Evolutionary conservation across 2,797 vertebrate genomes (phyloP).

Genomic region (Balearica regulorum): DNA sequence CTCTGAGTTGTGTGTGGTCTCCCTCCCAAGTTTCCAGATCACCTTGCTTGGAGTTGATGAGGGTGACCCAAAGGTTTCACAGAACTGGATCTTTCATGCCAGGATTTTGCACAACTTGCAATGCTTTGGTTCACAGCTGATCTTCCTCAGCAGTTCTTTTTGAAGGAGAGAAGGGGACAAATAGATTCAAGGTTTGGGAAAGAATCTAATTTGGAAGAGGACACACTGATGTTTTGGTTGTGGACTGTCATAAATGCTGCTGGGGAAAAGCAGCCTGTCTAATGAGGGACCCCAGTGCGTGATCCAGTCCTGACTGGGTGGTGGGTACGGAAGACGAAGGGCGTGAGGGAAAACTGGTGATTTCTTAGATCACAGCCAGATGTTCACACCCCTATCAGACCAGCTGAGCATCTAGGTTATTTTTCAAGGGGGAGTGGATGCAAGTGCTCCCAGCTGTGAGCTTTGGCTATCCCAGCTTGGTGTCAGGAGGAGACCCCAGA

Average conservation of each 20-base stretch:
- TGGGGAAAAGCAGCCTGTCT: background rate
- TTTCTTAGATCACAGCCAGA: too few relatives aligned
- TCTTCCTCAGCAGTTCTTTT: background rate
- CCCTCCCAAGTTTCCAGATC: background rate
- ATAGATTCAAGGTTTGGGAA: background rate
- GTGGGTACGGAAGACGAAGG: background rate
- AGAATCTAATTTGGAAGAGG: background rate
- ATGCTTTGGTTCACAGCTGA: background rate
- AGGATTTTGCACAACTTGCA: background rate
- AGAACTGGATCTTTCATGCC: background rate
- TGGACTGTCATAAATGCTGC: background rate
- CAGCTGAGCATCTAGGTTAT: background rate
- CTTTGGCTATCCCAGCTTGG: background rate
- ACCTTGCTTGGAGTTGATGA: background rate
- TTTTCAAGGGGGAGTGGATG: background rate
- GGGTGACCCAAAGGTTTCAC: background rate
- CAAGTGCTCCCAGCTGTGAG: background rate
- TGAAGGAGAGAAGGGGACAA: background rate
- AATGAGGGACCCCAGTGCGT: background rate
- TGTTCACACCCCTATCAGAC: too few relatives aligned
- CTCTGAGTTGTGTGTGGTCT: background rate
- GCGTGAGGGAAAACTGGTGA: background rate
- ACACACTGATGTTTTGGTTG: background rate
- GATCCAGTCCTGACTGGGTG: background rate
- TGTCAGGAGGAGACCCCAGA: background rate